Conservation (phyloP, 2,113 vertebrate species). For the Tautogolabrus adspersus region DNA sequence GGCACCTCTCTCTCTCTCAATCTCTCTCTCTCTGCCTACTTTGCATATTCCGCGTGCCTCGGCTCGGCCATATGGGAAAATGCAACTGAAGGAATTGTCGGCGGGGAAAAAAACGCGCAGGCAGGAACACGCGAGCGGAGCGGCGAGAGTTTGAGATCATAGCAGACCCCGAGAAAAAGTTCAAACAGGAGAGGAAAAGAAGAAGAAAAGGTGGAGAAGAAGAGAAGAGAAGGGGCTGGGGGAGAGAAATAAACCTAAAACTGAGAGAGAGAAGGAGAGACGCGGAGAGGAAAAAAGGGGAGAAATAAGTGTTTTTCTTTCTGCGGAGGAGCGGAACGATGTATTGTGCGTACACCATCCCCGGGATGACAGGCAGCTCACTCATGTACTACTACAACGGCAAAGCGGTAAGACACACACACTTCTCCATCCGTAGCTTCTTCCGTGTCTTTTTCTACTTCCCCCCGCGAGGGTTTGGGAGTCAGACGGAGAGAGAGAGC, state of each 20-base stretch:
- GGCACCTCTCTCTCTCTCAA: slow-evolving; percentile 69
- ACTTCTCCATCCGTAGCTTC: slow-evolving; percentile 60
- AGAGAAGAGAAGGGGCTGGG: slow-evolving; percentile 33
- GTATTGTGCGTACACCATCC: slow-evolving; percentile 97
- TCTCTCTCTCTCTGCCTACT: slow-evolving; percentile 88
- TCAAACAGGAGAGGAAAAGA: slow-evolving; percentile 75
- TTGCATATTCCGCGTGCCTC: slow-evolving; percentile 95
- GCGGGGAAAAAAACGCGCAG: slow-evolving; percentile 87
- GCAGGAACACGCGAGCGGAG: slow-evolving; percentile 79
- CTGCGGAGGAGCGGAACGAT: slow-evolving; percentile 80
- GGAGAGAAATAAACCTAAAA: slow-evolving; percentile 26
- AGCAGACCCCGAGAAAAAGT: slow-evolving; percentile 84
- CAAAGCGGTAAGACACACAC: slow-evolving; percentile 90
- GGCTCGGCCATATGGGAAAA: slow-evolving; percentile 96
- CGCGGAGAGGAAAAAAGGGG: slow-evolving; percentile 29
- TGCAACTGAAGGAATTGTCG: slow-evolving; percentile 97
- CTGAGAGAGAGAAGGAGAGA: slow-evolving; percentile 12
- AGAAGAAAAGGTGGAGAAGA: slow-evolving; percentile 66
- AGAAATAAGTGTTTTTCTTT: slow-evolving; percentile 32
- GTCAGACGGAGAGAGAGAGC: slow-evolving; percentile 22
- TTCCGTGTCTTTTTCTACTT: background rate
- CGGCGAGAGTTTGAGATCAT: slow-evolving; percentile 84
- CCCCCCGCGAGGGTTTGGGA: slow-evolving; percentile 29
- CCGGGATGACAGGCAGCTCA: slow-evolving; percentile 92
- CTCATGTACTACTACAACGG: slow-evolving; percentile 98